Evolutionary conservation across 1,140 invertebrate genomes (phyloP).

Genomic region (Cylas formicarius): DNA sequence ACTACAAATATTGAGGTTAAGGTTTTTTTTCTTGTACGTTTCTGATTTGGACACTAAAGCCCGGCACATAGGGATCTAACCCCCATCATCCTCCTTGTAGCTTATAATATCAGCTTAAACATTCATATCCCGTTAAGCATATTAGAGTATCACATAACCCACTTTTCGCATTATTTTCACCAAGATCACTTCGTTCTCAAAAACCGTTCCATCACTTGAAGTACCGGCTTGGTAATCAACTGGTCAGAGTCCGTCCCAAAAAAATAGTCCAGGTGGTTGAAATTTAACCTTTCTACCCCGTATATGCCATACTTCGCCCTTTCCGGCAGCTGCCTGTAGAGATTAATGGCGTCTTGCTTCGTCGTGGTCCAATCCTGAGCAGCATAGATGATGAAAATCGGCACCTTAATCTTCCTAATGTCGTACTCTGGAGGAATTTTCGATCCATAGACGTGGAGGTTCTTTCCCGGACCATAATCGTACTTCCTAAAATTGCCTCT

Average conservation of each 20-base stretch:
- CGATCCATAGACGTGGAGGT: constrained; percentile 28
- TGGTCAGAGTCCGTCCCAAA: constrained; percentile 54
- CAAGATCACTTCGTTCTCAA: too few species aligned
- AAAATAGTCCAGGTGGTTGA: constrained; percentile 66
- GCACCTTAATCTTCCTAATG: constrained; percentile 32
- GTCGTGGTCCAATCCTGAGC: constrained; percentile 33
- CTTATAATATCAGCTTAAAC: too few species aligned
- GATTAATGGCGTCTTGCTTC: constrained; percentile 31
- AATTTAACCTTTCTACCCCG: constrained; percentile 49
- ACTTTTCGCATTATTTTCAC: neutral
- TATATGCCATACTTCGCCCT: constrained; percentile 27
- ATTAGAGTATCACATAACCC: too few species aligned
- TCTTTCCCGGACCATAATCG: constrained; percentile 32
- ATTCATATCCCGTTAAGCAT: too few species aligned
- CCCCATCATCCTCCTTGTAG: too few species aligned
- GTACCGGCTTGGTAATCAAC: constrained; percentile 48
- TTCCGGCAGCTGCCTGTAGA: constrained; percentile 30
- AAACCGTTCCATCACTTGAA: constrained; percentile 27
- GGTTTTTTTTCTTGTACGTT: too few species aligned
- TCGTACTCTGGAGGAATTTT: constrained; percentile 32
- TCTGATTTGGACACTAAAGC: too few species aligned
- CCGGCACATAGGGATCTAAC: too few species aligned
- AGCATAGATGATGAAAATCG: constrained; percentile 34
- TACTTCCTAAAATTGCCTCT: constrained; percentile 31
- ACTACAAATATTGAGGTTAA: too few species aligned